A percentile compares a stretch with the other conserved stretches of the same genome.
Conservation (phyloP, 1,140 invertebrate species). For the Drosophila busckii region DNA sequence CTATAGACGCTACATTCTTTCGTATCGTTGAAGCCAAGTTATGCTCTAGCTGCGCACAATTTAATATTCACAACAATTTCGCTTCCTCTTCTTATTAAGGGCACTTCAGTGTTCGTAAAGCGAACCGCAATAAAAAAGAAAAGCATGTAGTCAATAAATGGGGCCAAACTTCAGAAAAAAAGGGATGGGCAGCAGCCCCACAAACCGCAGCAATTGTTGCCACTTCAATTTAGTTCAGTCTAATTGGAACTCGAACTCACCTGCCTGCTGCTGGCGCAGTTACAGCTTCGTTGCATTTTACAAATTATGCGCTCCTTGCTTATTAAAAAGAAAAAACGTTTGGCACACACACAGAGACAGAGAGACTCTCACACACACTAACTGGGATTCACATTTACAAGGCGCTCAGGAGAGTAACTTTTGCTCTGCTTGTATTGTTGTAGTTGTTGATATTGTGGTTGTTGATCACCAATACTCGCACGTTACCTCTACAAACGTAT, state of each 20-base stretch:
- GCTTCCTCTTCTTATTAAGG: too few relatives aligned
- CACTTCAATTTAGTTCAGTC: conserved; percentile 13
- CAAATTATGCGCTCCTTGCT: conserved; percentile 4
- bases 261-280: conserved; percentile 29
- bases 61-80: too few relatives aligned
- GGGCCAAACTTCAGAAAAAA: conserved; percentile 26
- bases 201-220: too few relatives aligned
- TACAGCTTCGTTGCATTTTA: conserved; percentile 31
- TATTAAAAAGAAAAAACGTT: conserved; percentile 21
- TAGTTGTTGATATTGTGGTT: too few relatives aligned
- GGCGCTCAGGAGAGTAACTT: conserved; percentile 7
- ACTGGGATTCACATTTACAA: not conserved
- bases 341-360: conserved; percentile 2
- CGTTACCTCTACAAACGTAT: too few relatives aligned
- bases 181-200: conserved; percentile 8
- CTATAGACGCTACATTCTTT: too few relatives aligned
- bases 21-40: too few relatives aligned
- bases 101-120: conserved; percentile 11
- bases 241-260: conserved; percentile 44
- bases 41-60: too few relatives aligned
- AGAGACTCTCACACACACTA: not conserved
- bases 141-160: conserved; percentile 60
- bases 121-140: conserved; percentile 24
- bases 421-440: too few relatives aligned
- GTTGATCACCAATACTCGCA: conserved; percentile 19